Evolutionary conservation across 2,888 invertebrate species (phyloP), one percentile per base, ranked within the genome.

Genomic region (Parnassius orleans): DNA sequence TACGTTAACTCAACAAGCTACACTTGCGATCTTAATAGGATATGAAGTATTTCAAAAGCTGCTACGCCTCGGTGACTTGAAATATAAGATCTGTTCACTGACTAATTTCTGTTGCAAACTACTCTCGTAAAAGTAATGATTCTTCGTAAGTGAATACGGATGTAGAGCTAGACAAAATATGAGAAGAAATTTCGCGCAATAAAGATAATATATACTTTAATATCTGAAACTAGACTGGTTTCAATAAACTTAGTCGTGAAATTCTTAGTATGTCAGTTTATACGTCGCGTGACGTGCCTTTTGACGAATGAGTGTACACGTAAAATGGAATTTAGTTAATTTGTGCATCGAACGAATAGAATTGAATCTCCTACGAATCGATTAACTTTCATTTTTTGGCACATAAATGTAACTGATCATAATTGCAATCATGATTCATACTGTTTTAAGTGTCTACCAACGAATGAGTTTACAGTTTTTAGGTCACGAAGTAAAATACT

Each of bases 301-400:
- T 62, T 70, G 53, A 53, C 56, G 63, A 73, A 72, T 73, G 68
- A 69, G 65, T 68, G 68, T 70, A 70, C 74, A 78, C 69, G 67
- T 69, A 69, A 71, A 71, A 73, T 75, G 76, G 74, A 80, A 79
- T 77, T 75, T 73, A 74, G 33, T 33, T 33, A 33, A 33, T 33
- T 33, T 73, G 69, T 74, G 77, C 70, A 65, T 73, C 72, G 69
- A 69, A 73, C 70, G 69, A 33, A 33, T 33, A 33, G 33, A 33
- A 33, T 33, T 69, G 71, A 63, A 66, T 77, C 72, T 77, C 72
- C 66, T 77, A 72, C 70, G 66, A 69, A 77, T 76, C 68, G 71
- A 73, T 72, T 71, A 73, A 84, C 86, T 89, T 87, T 88, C 87
- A 81, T 81, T 72, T 78, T 73, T 72, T 72, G 62, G 63, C 55